Base-by-base conservation (phyloP, 2,797 vertebrate species). In the Sciaenops ocellatus region DNA sequence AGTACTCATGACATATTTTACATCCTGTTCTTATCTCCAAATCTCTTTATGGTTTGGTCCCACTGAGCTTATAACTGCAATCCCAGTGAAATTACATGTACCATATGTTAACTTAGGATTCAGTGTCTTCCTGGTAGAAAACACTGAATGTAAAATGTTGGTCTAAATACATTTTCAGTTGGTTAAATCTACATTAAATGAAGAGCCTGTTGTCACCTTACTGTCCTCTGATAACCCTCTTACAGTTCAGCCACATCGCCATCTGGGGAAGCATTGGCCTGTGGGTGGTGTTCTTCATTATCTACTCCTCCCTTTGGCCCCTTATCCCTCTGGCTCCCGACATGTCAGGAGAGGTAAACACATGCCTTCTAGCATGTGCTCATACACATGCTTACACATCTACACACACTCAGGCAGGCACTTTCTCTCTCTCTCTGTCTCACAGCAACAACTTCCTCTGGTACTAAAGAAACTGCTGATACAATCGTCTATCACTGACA, bases 251-350 rank as follows among this genome's bases (percentile, higher is more conserved):
- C 90, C 98, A 99, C 90, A 95, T 99, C 73, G 98, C 98, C 66
- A 99, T 99, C 83, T 99, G 98, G 98, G 98, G 98, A 86, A 99
- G 98, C 95, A 99, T 99, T 69, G 94, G 87, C 8, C 95, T 99
- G 69, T 99, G 98, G 98, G 93, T 99, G 86, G 97, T 99, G 90
- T 99, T 99, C 91, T 99, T 99, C 86, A 94, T 95, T 71, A 96
- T 99, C 95, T 99, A 99, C 92, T 98, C 98, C 48, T 98, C 97
- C 46, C 91, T 99, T 70, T 99, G 98, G 98, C 98, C 98, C 18
- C 89, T 97, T 67, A 94, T 99, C 87, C 96, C 98, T 6, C 94
- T 99, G 94, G 98, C 98, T 85, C 98, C 98, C 1, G 98, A 99
- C 91, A 99, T 99, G 97, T 99, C 97, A 56, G 98, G 98, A 95